These are phyloP conservation scores for Pelosia muscerda DNA, from an alignment of 2,888 invertebrate species.

Conservation along the genomic window DNA sequence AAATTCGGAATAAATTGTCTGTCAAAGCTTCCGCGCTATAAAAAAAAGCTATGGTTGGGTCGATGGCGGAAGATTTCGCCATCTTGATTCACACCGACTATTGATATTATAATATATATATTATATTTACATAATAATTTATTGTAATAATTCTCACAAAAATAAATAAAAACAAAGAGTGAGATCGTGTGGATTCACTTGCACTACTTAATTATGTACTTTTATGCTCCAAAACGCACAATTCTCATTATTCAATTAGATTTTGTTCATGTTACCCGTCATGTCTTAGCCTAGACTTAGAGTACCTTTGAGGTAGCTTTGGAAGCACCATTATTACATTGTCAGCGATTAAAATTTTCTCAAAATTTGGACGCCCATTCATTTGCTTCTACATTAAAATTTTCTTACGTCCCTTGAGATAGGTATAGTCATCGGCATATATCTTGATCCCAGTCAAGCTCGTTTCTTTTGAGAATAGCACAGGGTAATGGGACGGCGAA, in stretches of 20 bases:
- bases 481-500: no score
- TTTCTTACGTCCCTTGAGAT: background rate
- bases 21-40: no score
- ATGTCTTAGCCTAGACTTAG: background rate
- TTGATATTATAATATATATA: background rate
- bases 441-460: no score
- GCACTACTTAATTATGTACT: background rate
- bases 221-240: background rate
- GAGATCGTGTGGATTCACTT: background rate
- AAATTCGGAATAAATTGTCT: background rate
- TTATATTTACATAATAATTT: background rate
- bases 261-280: constrained; percentile 11
- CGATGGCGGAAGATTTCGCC: background rate
- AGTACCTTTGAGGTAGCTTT: background rate
- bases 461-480: no score
- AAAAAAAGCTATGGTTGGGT: background rate
- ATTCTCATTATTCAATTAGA: background rate
- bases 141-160: constrained; percentile 3
- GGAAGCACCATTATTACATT: constrained; percentile 2
- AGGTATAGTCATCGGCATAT: no score
- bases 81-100: background rate
- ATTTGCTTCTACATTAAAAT: background rate
- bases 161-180: constrained; percentile 7
- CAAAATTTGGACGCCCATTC: background rate
- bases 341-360: background rate